Evolutionary conservation across 1,140 invertebrate genomes (phyloP), one percentile per base, ranked within the genome.

Genomic region (Camponotus vicinus): DNA sequence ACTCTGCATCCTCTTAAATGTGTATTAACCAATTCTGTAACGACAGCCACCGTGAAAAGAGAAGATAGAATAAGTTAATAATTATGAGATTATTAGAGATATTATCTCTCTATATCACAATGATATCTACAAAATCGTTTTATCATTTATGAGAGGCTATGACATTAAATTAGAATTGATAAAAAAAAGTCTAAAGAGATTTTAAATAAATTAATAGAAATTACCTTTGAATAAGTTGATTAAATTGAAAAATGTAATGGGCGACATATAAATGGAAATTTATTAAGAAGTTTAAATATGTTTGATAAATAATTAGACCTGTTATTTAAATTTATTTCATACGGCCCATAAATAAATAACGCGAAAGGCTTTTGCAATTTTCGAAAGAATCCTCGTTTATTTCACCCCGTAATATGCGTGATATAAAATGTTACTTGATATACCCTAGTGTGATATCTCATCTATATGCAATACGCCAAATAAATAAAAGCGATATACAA

Each of bases 1-100:
- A 83, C 42, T 34, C 52, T 42, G 15, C 63, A 75, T 87, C 27
- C 27, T 27, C 77, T 73, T 79, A 61, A 85, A 75, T 67, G 27
- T 76, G 70, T 21, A 55, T 85, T 61, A 66, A 45, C 18, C 21
- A 55, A 76, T 15, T 55, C 49, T 27, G 37, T 69, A 9, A 1
- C 13, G 49, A 3, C 21, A 57, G 34, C 37, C 40, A 80, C 57
- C 42, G 59, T n/a, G 1, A 18, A 13, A 37, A 7, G 4, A 59
- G 32, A 67, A 55, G 7, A 13, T 15, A 52, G 27, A 27, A 15
- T 21, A 2, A 80, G 9, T 15, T 57, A 34, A 69, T 0, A 69
- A 37, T 2, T 15, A 21, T 11, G 13, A 49, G n/a, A 57, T 27
- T 2, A 27, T 27, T 27, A 27, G 27, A 27, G 27, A 27, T 27